Evolutionary conservation across 1,140 invertebrate species (phyloP).

Genomic region (Aleiodes sp.): DNA sequence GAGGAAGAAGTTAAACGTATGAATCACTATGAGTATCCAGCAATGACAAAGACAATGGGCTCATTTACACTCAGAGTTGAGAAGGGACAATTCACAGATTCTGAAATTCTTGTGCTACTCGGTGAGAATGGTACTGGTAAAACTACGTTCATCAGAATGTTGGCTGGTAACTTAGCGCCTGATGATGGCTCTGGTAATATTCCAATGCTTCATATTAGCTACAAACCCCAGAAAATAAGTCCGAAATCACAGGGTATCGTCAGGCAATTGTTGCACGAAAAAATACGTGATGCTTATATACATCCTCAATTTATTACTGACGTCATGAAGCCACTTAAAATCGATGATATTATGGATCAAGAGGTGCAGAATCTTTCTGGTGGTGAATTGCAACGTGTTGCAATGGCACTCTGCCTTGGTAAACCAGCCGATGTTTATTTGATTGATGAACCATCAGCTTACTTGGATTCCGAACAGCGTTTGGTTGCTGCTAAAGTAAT

Average conservation of each 20-base stretch:
- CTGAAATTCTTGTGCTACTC: conserved; percentile 97
- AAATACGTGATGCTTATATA: conserved; percentile 95
- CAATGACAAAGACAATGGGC: conserved; percentile 86
- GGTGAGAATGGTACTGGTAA: conserved; percentile 99
- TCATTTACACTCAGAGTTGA: conserved; percentile 84
- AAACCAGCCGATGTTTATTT: conserved; percentile 99
- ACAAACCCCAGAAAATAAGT: conserved; percentile 99
- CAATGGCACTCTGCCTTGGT: conserved; percentile 93
- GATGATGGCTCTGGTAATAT: conserved; percentile 89
- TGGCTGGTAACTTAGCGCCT: conserved; percentile 93
- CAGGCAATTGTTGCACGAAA: conserved; percentile 90
- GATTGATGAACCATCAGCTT: conserved; percentile 99
- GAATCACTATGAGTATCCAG: conserved; percentile 96
- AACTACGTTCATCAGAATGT: conserved; percentile 98
- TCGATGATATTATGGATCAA: conserved; percentile 98
- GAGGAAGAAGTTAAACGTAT: conserved; percentile 98
- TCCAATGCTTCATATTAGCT: conserved; percentile 96
- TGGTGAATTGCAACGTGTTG: conserved; percentile 98
- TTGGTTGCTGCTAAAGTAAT: conserved; percentile 99
- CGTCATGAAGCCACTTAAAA: conserved; percentile 98
- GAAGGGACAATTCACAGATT: conserved; percentile 97
- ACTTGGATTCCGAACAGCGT: conserved; percentile 99
- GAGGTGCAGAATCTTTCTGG: conserved; percentile 99
- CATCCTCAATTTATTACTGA: conserved; percentile 99
- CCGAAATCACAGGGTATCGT: conserved; percentile 97